phyloP scores from a whole-genome alignment of 2,113 vertebrate genomes.

The Caretta caretta region DNA sequence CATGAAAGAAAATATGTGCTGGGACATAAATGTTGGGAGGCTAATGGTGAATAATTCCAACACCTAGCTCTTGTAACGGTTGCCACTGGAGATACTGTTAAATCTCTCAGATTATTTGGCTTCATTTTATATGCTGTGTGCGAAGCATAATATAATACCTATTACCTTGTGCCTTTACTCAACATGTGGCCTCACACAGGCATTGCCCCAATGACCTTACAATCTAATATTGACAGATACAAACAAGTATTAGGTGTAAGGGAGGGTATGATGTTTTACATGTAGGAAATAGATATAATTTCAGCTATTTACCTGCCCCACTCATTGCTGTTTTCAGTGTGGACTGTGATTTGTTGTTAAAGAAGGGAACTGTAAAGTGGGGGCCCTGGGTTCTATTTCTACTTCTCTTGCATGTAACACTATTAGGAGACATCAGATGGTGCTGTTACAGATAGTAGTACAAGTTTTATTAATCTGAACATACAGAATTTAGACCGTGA shows the following conservation, averaged over 20 bases:
- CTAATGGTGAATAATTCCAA: background rate
- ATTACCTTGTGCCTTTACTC: background rate
- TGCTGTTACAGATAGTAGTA: accelerated
- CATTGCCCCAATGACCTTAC: background rate
- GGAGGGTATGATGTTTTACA: background rate
- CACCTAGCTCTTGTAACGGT: background rate
- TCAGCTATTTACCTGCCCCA: background rate
- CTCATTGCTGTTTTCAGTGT: background rate
- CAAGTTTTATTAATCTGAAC: background rate
- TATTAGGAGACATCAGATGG: background rate
- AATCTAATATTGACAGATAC: background rate
- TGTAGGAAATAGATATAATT: background rate
- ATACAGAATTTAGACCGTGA: background rate
- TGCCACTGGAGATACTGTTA: background rate
- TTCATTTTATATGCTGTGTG: background rate
- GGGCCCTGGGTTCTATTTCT: background rate
- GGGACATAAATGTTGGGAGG: background rate
- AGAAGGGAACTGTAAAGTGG: background rate
- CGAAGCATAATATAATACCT: background rate
- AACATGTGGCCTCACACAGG: background rate
- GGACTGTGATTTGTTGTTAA: background rate
- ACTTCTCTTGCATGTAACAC: background rate
- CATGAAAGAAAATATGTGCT: background rate
- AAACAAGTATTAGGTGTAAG: accelerated
- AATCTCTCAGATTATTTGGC: background rate